Evolutionary conservation across 2,888 invertebrate genomes (phyloP), one percentile per base, ranked within the genome.

Genomic region (Cheilosia grossa): DNA sequence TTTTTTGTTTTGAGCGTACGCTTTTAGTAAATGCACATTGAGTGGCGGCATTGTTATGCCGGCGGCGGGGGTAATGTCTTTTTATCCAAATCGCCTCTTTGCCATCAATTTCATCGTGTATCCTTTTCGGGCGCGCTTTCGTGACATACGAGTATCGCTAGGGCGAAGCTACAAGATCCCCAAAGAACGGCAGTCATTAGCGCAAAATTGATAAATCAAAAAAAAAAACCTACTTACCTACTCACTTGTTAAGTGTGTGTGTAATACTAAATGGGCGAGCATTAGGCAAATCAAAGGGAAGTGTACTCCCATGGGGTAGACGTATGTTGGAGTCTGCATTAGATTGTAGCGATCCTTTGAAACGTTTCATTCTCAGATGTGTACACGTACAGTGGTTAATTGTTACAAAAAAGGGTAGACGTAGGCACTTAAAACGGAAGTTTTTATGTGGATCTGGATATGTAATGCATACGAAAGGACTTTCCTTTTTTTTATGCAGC

Each of bases 21-120:
- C 72, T 81, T 56, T 85, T 66, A 53, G 85, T 81, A 85, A 85
- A 85, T 85, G 85, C 80, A 81, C 75, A 81, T 85, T 75, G 85
- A 81, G 85, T 77, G 85, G 75, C 67, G 70, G 79, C 53, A 80
- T 81, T 70, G 61, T 70, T 42, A 53, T 9, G 47, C 6, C 17
- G 9, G 9, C 9, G 19, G 47, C n/a, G 42, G 54, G 85, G 75
- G 85, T 81, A 85, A 85, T 85, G 81, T 81, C 75, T 81, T 85
- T 85, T 79, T 70, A 74, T 73, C 63, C 63, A 49, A 37, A 67
- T 82, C 44, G 54, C 51, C 59, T 9, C 24, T 19, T 19, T 40
- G 9, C 21, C 54, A 42, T 64, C 74, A 56, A 42, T 53, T 53
- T 33, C 19, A 42, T 30, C 30, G 7, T 9, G 6, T 40, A 21